phyloP scores from a whole-genome alignment of 2,888 invertebrate genomes.

The Drosophila greeni region DNA sequence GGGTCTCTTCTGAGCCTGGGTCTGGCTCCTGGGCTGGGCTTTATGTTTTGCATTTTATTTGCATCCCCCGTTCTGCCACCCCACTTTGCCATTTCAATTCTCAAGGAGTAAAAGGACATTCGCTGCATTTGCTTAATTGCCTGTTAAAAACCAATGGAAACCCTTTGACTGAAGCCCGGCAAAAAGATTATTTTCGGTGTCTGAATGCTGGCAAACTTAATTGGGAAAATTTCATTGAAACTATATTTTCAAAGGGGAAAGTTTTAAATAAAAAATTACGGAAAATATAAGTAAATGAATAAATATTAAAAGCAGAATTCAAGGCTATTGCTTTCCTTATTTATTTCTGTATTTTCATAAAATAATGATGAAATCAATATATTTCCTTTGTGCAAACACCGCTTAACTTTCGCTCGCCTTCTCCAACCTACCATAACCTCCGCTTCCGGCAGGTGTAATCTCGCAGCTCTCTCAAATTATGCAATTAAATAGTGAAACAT shows the following conservation, averaged over 20 bases:
- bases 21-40: slow-evolving; percentile 45
- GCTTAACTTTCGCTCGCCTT: background rate
- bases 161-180: background rate
- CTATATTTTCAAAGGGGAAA: background rate
- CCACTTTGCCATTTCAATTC: slow-evolving; percentile 19
- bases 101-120: slow-evolving; percentile 38
- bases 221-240: background rate
- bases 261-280: background rate
- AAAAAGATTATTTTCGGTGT: slow-evolving; percentile 3
- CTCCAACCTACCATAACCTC: background rate
- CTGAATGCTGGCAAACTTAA: background rate
- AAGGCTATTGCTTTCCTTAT: background rate
- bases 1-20: slow-evolving; percentile 43
- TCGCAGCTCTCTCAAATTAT: slow-evolving; percentile 65
- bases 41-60: slow-evolving; percentile 59
- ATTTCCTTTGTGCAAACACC: background rate
- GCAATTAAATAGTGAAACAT: slow-evolving; percentile 69
- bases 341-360: background rate
- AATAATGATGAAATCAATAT: background rate
- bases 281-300: background rate
- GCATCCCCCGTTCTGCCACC: slow-evolving; percentile 12
- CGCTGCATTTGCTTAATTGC: slow-evolving; percentile 66
- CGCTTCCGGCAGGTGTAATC: slow-evolving; percentile 55
- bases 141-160: slow-evolving; percentile 20
- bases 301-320: background rate